Base-by-base conservation (phyloP, 2,888 invertebrate species). In the Acanthococcus lagerstroemiae region DNA sequence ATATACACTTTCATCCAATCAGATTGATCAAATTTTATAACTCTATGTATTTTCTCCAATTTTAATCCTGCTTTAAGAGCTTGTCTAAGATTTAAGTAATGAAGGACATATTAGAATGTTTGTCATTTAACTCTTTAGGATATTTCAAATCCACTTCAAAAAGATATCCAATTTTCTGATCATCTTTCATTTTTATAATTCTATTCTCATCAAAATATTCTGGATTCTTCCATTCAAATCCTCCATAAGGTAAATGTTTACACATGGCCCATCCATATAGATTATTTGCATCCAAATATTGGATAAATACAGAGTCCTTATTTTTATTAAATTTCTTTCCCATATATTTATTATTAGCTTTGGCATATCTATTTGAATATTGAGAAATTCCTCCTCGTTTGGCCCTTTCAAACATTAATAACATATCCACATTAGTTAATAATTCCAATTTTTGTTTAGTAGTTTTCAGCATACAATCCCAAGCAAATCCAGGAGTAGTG, bases 51-150 rank as follows among this genome's bases (percentile, higher is more conserved):
- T n/a, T n/a, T n/a, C n/a, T n/a, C n/a, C n/a, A n/a, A n/a, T n/a
- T n/a, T n/a, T n/a, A n/a, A n/a, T n/a, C n/a, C n/a, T n/a, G n/a
- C n/a, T n/a, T n/a, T n/a, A n/a, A n/a, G n/a, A n/a, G n/a, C n/a
- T n/a, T n/a, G n/a, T n/a, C n/a, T n/a, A n/a, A n/a, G n/a, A n/a
- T n/a, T 37, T 37, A 37, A 12, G n/a, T n/a, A n/a, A n/a, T n/a
- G n/a, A n/a, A 70, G 3, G 74, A 73, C 63, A 73, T 72, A 56
- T 72, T 72, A 63, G 70, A 72, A 57, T 73, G 77, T 9, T 48
- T 9, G 44, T 74, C 72, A 66, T 77, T 76, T 27, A 76, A 66
- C 17, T 72, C 65, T 17, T 70, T 21, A 3, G 77, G 76, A 70
- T 78, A 78, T 37, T 74, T 71, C 25, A 79, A 67, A 68, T 57